Percentiles rank a stretch among this genome's conserved stretches.
Evolutionary conservation across 1,140 invertebrate genomes (phyloP).

Genomic region (Aphaenogaster ashmeadi): DNA sequence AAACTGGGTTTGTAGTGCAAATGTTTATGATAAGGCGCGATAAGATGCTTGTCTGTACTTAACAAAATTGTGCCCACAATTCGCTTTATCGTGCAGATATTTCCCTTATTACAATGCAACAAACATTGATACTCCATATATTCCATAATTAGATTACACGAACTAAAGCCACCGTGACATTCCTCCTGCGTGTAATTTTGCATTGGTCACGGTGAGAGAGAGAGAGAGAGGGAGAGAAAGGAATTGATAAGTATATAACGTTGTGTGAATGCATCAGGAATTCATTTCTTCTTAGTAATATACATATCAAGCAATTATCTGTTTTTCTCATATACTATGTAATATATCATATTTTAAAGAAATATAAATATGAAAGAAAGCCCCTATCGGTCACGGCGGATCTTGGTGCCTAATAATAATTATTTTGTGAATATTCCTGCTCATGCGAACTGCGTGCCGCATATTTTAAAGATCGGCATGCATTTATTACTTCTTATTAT

Average conservation of each 20-base stretch:
- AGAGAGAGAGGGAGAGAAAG: not conserved
- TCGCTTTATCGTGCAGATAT: conserved; percentile 18
- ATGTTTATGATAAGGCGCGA: conserved; percentile 26
- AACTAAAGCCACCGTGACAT: not conserved
- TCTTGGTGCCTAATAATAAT: no score
- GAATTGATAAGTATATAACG: not conserved
- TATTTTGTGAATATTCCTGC: no score
- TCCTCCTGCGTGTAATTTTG: not conserved
- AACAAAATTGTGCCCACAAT: conserved; percentile 22
- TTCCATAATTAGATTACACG: not conserved
- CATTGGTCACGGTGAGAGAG: not conserved
- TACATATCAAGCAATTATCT: not conserved
- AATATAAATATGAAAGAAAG: no score
- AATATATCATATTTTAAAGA: not conserved
- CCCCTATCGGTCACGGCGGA: no score
- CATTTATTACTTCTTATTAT: not conserved
- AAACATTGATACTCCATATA: conserved; percentile 15
- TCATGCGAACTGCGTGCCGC: no score
- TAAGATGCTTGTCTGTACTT: conserved; percentile 49
- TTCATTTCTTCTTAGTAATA: not conserved
- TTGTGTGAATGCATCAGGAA: not conserved
- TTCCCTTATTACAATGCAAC: not conserved
- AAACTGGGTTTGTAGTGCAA: conserved; percentile 16
- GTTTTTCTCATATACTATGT: not conserved
- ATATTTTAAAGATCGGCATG: not conserved